phyloP scores from a whole-genome alignment of 2,113 vertebrate species.

The Triplophysa rosa region DNA sequence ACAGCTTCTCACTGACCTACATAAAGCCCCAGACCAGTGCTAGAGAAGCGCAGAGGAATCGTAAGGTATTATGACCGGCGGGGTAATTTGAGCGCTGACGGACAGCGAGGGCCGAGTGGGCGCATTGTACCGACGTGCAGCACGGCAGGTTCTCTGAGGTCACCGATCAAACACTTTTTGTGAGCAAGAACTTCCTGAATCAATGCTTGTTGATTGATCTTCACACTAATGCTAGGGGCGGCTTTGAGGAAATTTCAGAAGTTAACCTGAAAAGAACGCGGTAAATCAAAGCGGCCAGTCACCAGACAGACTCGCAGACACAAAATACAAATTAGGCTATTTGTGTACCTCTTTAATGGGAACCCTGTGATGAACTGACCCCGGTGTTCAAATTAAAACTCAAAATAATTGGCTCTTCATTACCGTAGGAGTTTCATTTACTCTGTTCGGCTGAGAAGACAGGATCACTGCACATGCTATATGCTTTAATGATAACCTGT shows the following conservation, averaged over 20 bases:
- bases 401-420: slow-evolving; percentile 16
- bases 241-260: slow-evolving; percentile 45
- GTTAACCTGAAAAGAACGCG: slow-evolving; percentile 23
- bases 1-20: slow-evolving; percentile 68
- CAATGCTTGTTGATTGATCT: slow-evolving; percentile 40
- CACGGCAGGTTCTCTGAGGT: slow-evolving; percentile 41
- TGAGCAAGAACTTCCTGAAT: slow-evolving; percentile 39
- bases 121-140: slow-evolving; percentile 52
- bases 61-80: slow-evolving; percentile 65
- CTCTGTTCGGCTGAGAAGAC: neutral
- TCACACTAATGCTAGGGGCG: slow-evolving; percentile 20
- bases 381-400: slow-evolving; percentile 6
- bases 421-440: neutral
- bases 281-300: slow-evolving; percentile 17
- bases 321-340: slow-evolving; percentile 18
- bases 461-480: too few relatives aligned
- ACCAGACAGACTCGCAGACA: neutral
- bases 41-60: slow-evolving; percentile 63
- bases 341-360: neutral
- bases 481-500: neutral
- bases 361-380: neutral
- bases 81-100: slow-evolving; percentile 60
- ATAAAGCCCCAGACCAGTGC: slow-evolving; percentile 49
- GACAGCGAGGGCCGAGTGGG: slow-evolving; percentile 27
- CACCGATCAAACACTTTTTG: slow-evolving; percentile 62